phyloP scores from a whole-genome alignment of 2,888 invertebrate species.

The Idaea dimidiata region DNA sequence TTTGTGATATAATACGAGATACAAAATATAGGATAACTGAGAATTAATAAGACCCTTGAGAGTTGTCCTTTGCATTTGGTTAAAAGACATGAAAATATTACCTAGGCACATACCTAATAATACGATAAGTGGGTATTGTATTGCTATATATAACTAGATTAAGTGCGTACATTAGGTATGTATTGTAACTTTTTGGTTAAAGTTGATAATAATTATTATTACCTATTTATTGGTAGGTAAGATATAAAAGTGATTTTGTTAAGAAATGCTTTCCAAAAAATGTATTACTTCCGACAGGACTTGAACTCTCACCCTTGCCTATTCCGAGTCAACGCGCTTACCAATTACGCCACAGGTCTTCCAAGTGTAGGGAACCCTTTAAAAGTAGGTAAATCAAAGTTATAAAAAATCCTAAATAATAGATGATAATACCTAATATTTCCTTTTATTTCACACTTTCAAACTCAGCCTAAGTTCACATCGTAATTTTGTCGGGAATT shows the following conservation, averaged over 20 bases:
- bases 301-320: no score
- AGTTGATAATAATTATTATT: no score
- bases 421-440: background rate
- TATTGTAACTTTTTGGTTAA: no score
- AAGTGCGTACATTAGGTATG: no score
- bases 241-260: no score
- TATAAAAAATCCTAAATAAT: background rate
- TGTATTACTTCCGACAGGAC: no score
- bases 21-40: background rate
- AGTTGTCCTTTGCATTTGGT: background rate
- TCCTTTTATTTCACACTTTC: background rate
- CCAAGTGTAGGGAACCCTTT: no score
- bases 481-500: background rate
- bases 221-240: no score
- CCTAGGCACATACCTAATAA: background rate
- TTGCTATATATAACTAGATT: background rate
- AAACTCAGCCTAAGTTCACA: background rate
- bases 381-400: no score
- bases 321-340: no score
- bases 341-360: no score
- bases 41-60: conserved; percentile 1
- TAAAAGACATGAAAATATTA: background rate
- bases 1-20: background rate
- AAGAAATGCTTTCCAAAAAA: no score
- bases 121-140: background rate